A percentile compares a stretch with the other conserved stretches of the same genome.
phyloP scores from a whole-genome alignment of 1,140 invertebrate species.

The Sinella curviseta region DNA sequence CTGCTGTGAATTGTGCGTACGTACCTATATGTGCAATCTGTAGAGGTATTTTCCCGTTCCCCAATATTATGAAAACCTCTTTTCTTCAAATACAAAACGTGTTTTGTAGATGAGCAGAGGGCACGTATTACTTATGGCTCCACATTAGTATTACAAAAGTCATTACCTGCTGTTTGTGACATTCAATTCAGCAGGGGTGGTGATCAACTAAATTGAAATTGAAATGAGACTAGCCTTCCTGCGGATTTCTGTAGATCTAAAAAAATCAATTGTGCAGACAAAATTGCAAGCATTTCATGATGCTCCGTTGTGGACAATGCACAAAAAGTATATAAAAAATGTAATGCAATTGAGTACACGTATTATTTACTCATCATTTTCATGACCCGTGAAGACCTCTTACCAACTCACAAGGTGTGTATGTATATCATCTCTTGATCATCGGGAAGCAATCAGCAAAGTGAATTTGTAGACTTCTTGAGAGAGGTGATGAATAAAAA shows the following conservation, averaged over 20 bases:
- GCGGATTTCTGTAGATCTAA: neutral
- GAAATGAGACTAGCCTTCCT: slow-evolving; percentile 16
- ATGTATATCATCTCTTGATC: neutral
- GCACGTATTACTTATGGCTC: neutral
- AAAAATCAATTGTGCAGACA: neutral
- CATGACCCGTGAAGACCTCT: neutral
- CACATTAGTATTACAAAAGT: neutral
- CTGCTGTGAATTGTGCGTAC: neutral
- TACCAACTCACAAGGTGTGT: no score
- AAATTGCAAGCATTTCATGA: no score
- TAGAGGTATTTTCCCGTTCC: no score
- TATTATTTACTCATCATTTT: neutral
- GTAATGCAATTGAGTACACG: no score
- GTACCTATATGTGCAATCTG: neutral
- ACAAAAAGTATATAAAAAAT: no score
- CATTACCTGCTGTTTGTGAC: slow-evolving; percentile 14
- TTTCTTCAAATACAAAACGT: neutral
- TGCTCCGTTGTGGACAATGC: no score
- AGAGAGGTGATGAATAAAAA: neutral
- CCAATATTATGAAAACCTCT: neutral
- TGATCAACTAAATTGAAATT: slow-evolving; percentile 20
- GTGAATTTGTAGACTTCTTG: neutral
- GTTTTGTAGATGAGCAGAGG: neutral
- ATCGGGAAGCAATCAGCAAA: neutral
- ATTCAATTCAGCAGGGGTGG: slow-evolving; percentile 1